Evolutionary conservation across 92 coral and sea anemone species (phyloP), one percentile per base, ranked within the genome.

Genomic region (Porites cylindrica): DNA sequence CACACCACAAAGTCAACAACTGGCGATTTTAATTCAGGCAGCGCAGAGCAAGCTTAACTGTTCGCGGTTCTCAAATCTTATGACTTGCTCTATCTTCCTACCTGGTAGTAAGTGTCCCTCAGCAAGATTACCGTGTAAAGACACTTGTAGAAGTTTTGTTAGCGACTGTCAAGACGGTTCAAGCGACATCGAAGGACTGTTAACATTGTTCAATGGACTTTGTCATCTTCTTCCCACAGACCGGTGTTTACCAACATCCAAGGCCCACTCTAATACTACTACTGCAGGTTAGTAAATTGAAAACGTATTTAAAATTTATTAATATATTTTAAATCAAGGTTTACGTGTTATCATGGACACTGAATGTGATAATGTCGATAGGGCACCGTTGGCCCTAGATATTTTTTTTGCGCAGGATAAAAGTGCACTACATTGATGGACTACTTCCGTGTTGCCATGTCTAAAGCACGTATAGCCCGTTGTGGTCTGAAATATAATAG

Each of bases 1-100:
- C 74, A 50, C 9, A 61, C 6, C 66, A 3, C 82, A 29, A 24
- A 19, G 32, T 21, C 26, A 66, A 21, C 26, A 66, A 21, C 13
- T 85, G 18, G 29, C 64, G 4, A 18, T 47, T 56, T 68, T 77
- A 54, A 23, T 77, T 38, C 17, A 11, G 20, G 53, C 7, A 18
- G 38, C 70, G 82, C 56, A 19, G 65, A 26, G 29, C 4, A 66
- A 23, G 56, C 68, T 85, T 68, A 53, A 12, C n/a, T 85, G 89
- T 58, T 85, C 88, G 17, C 59, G 73, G 74, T 21, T 83, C 18
- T 60, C 80, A 64, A 19, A 10, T 69, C 17, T 77, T 12, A 76
- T 85, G 89, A 18, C 89, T 65, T 85, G 89, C 24, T 65, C 89
- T 6, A 21, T 85, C 14, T 60, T 66, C 13, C 26, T 85, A 29